These are phyloP conservation scores for Odontocerum albicorne DNA, from an alignment of 2,888 invertebrate genomes.

Conservation along the genomic window DNA sequence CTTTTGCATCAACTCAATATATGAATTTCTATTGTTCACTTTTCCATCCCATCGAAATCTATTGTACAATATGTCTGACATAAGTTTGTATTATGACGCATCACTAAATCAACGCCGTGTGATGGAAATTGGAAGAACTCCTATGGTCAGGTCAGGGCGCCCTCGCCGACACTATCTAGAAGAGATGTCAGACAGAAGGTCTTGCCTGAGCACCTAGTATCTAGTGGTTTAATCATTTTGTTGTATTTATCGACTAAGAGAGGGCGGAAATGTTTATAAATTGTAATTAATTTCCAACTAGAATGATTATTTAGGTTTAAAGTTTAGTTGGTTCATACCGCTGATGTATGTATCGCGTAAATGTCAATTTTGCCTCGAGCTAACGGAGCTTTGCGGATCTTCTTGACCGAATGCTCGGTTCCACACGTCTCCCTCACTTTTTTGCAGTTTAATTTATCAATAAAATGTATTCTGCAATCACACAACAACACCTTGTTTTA, in stretches of 20 bases:
- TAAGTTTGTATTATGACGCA: too few relatives aligned
- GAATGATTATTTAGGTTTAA: constrained; percentile 14
- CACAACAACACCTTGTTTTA: constrained; percentile 16
- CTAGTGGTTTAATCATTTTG: constrained; percentile 56
- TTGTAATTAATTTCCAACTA: constrained; percentile 22
- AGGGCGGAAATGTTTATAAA: constrained; percentile 49
- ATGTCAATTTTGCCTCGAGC: constrained; percentile 27
- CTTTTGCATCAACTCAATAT: too few relatives aligned
- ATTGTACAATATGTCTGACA: too few relatives aligned
- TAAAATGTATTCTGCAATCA: constrained; percentile 36
- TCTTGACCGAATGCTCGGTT: constrained; percentile 14
- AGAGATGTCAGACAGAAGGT: constrained; percentile 48
- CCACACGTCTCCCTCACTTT: constrained; percentile 26
- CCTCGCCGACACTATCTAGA: not conserved
- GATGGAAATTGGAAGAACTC: too few relatives aligned
- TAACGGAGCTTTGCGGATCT: constrained; percentile 16
- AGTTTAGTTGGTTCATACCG: constrained; percentile 16
- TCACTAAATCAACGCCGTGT: too few relatives aligned
- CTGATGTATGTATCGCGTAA: constrained; percentile 22
- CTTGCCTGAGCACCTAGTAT: constrained; percentile 62
- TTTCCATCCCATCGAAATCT: too few relatives aligned
- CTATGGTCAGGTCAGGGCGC: too few relatives aligned
- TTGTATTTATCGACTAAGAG: constrained; percentile 58
- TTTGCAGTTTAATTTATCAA: constrained; percentile 34
- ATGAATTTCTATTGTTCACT: too few relatives aligned